Percentiles rank a stretch among this genome's conserved stretches.
These are phyloP conservation scores for Myiagra hebetior DNA, from an alignment of 2,113 vertebrate species.

Conservation along the genomic window DNA sequence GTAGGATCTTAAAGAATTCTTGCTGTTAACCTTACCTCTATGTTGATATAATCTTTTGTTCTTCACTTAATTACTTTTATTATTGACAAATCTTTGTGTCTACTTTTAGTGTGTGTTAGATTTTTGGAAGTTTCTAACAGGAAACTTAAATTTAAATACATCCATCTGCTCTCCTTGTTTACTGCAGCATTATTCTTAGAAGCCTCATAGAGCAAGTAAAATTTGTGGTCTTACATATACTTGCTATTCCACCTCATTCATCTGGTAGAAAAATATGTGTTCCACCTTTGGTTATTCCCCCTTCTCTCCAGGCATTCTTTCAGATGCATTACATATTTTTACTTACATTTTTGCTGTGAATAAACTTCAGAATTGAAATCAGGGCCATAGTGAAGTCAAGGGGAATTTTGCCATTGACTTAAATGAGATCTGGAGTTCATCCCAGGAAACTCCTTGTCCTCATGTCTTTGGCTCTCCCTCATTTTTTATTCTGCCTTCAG, in stretches of 20 bases:
- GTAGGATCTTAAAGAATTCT: background rate
- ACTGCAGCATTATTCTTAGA: background rate
- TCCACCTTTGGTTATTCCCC: background rate
- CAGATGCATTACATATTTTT: background rate
- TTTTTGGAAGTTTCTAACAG: background rate
- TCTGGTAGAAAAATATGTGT: background rate
- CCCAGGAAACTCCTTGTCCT: background rate
- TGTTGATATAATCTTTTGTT: background rate
- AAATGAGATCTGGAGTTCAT: background rate
- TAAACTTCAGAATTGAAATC: background rate
- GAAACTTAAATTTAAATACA: background rate
- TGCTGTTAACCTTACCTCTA: background rate
- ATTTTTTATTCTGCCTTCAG: conserved; percentile 13
- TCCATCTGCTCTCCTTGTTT: background rate
- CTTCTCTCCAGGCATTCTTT: background rate
- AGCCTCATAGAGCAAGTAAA: background rate
- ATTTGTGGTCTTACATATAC: background rate
- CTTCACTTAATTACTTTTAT: background rate
- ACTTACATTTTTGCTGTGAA: background rate
- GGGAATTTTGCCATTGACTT: conserved; percentile 8
- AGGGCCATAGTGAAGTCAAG: background rate
- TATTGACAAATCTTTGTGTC: background rate
- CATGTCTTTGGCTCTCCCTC: background rate
- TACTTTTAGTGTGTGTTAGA: background rate
- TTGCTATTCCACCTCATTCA: background rate